Conservation (phyloP, 2,797 vertebrate species). For the Neosilurus hyrtlii region DNA sequence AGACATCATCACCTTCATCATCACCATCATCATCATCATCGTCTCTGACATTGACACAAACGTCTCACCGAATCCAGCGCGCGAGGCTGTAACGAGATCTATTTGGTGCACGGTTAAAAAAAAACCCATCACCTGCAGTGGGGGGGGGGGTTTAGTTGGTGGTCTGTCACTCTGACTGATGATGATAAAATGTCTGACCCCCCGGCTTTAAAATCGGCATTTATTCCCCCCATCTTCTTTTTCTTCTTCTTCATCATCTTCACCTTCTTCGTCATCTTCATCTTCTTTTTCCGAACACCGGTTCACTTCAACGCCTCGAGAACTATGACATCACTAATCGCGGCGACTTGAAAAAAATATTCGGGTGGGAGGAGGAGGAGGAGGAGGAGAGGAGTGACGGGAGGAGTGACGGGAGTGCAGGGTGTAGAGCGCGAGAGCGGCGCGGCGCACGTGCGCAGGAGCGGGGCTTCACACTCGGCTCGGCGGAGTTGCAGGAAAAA, state of each 20-base stretch:
- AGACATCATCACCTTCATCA: neutral
- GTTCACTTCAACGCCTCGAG: conserved; percentile 58
- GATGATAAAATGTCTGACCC: conserved; percentile 11
- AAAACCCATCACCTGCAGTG: neutral
- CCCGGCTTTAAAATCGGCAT: neutral
- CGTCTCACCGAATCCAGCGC: conserved; percentile 33
- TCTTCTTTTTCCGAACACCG: conserved; percentile 25
- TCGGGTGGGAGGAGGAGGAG: conserved; percentile 59
- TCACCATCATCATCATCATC: neutral
- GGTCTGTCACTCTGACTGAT: neutral
- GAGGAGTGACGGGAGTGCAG: conserved; percentile 47
- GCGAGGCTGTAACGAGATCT: conserved; percentile 1
- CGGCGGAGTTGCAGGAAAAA: conserved; percentile 65
- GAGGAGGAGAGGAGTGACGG: conserved; percentile 56
- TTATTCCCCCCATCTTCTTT: conserved; percentile 10
- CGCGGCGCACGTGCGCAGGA: conserved; percentile 77
- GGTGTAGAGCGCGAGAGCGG: neutral
- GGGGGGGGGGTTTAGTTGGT: too few relatives aligned
- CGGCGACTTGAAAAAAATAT: conserved; percentile 12
- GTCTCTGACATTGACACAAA: conserved; percentile 54
- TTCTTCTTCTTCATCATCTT: conserved; percentile 5
- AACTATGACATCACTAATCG: conserved; percentile 76
- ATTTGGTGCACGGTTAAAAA: neutral
- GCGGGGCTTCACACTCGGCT: conserved; percentile 59
- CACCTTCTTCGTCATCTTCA: too few relatives aligned